These are phyloP conservation scores for Coranthus polyacanthus DNA, from an alignment of 2,797 vertebrate species.

Conservation along the genomic window DNA sequence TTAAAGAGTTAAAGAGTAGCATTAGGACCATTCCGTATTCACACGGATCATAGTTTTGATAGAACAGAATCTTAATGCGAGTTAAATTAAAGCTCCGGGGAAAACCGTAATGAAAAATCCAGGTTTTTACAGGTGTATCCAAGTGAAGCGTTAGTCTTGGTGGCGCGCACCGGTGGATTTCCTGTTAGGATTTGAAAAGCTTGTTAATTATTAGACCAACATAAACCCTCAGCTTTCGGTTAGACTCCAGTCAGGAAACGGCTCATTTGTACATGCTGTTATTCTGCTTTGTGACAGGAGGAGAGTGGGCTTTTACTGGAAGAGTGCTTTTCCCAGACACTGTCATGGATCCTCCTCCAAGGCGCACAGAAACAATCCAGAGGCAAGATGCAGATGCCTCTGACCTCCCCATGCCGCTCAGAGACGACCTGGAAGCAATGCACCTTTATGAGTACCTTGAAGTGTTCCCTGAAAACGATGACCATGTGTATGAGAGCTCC, in stretches of 20 bases:
- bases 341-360: conserved; percentile 67
- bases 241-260: conserved; percentile 31
- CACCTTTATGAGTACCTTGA: conserved; percentile 1
- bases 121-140: background rate
- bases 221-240: conserved; percentile 22
- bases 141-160: background rate
- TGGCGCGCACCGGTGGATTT: conserved; percentile 38
- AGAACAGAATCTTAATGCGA: background rate
- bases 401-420: conserved; percentile 27
- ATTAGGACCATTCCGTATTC: background rate
- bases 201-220: conserved; percentile 78
- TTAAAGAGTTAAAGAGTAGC: no score
- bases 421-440: background rate
- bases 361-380: background rate
- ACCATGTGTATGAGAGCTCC: conserved; percentile 15
- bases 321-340: background rate
- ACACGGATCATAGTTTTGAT: background rate
- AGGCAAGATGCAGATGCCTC: conserved; percentile 3
- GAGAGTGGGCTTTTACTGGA: conserved; percentile 14
- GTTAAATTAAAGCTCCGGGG: background rate
- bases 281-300: conserved; percentile 27
- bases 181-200: conserved; percentile 72
- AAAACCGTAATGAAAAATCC: background rate
- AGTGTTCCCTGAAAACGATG: background rate
- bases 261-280: background rate